Percentiles rank a stretch among this genome's conserved stretches.
Evolutionary conservation across 2,888 invertebrate species (phyloP).

Genomic region (Selenia dentaria): DNA sequence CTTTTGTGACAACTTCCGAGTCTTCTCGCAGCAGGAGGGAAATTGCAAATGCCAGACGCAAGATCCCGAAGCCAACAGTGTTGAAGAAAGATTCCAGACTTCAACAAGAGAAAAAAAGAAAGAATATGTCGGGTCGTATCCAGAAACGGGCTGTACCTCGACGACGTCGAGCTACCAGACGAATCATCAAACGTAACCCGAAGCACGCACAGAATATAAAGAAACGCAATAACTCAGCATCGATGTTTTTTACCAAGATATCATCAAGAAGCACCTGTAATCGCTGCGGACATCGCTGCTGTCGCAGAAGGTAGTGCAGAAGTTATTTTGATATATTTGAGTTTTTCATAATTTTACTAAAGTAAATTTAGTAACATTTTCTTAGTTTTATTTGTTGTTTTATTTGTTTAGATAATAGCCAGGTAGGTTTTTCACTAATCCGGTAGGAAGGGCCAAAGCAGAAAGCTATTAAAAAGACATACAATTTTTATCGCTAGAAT

Average conservation of each 20-base stretch:
- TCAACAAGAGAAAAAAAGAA: slow-evolving; percentile 32
- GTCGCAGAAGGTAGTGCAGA: slow-evolving; percentile 59
- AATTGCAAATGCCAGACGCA: too few relatives aligned
- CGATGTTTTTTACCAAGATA: slow-evolving; percentile 48
- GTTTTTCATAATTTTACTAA: too few relatives aligned
- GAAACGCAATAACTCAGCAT: slow-evolving; percentile 39
- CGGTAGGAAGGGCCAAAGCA: too few relatives aligned
- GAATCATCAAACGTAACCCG: slow-evolving; percentile 36
- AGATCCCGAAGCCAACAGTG: not conserved
- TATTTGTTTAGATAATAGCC: too few relatives aligned
- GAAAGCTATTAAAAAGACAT: too few relatives aligned
- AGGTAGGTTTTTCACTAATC: too few relatives aligned
- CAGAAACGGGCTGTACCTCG: slow-evolving; percentile 43
- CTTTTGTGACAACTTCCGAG: too few relatives aligned
- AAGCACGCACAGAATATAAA: slow-evolving; percentile 32
- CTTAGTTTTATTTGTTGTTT: too few relatives aligned
- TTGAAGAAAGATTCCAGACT: not conserved
- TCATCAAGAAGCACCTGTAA: slow-evolving; percentile 44
- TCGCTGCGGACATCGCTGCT: slow-evolving; percentile 61
- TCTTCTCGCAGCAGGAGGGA: too few relatives aligned
- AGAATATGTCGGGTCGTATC: slow-evolving; percentile 39
- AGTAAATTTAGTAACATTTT: too few relatives aligned
- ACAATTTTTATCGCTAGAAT: too few relatives aligned
- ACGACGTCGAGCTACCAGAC: slow-evolving; percentile 33
- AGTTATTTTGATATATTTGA: too few relatives aligned